Percentiles rank a stretch among this genome's conserved stretches.
These are phyloP conservation scores for Australoheros scitulus DNA, from an alignment of 2,113 vertebrate genomes.

Conservation along the genomic window DNA sequence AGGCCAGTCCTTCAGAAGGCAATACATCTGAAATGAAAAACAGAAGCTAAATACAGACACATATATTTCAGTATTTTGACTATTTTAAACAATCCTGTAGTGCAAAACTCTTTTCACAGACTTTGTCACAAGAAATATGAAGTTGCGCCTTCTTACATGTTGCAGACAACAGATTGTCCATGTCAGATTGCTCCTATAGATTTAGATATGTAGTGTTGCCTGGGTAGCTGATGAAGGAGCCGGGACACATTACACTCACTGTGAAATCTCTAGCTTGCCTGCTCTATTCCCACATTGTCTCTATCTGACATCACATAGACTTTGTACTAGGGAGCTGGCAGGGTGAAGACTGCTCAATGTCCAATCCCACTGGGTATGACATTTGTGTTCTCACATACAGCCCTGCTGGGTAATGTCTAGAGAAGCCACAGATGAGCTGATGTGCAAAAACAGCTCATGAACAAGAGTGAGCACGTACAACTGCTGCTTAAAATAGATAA, in stretches of 20 bases:
- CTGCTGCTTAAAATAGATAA: background rate
- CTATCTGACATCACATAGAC: background rate
- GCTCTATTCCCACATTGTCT: conserved; percentile 3
- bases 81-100: background rate
- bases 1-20: conserved; percentile 98
- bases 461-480: background rate
- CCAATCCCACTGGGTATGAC: background rate
- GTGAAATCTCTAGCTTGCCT: background rate
- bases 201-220: background rate
- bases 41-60: background rate
- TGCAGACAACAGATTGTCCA: background rate
- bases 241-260: background rate
- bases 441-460: background rate
- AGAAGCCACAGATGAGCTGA: background rate
- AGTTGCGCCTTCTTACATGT: background rate
- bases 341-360: background rate
- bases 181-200: background rate
- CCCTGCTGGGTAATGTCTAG: background rate
- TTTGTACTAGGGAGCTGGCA: background rate
- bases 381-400: background rate
- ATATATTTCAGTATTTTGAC: background rate
- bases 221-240: background rate
- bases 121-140: background rate
- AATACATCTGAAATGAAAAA: conserved; percentile 88
- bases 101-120: background rate